Evolutionary conservation across 2,113 vertebrate genomes (phyloP).

Genomic region (Channa maculata): DNA sequence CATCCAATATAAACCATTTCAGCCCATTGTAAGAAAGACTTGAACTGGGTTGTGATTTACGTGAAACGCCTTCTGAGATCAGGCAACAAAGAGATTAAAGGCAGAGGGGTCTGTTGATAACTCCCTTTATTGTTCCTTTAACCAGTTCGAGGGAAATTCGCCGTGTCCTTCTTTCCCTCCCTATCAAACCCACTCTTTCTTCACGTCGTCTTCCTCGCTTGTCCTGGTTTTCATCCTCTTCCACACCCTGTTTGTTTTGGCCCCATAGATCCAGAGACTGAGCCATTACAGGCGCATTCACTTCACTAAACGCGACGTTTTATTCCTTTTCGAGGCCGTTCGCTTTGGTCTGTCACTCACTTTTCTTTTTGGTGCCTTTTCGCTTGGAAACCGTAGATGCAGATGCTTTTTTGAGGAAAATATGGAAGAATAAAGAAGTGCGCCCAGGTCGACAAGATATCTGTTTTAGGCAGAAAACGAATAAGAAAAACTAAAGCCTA

Average conservation of each 20-base stretch:
- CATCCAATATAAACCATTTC: background rate
- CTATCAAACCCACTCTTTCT: constrained; percentile 63
- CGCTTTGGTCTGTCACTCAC: constrained; percentile 86
- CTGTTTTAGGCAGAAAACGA: too few relatives aligned
- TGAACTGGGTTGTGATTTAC: background rate
- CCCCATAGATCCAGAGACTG: constrained; percentile 82
- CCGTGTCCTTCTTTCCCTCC: constrained; percentile 84
- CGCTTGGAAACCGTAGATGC: constrained; percentile 83
- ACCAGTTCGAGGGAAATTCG: constrained; percentile 76
- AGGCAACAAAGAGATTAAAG: constrained; percentile 54
- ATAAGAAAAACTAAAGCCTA: too few relatives aligned
- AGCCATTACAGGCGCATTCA: constrained; percentile 88
- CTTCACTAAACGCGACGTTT: constrained; percentile 50
- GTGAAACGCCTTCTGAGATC: constrained; percentile 25
- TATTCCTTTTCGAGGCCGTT: constrained; percentile 73
- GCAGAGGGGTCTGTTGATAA: constrained; percentile 35
- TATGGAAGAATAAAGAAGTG: constrained; percentile 76
- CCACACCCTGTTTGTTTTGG: constrained; percentile 90
- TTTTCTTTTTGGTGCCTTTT: constrained; percentile 40
- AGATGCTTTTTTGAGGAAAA: constrained; percentile 74
- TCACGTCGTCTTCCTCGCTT: constrained; percentile 68
- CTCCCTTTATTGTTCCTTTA: constrained; percentile 70
- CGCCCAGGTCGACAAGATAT: background rate
- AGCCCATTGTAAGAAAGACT: constrained; percentile 13
- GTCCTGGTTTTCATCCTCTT: constrained; percentile 76